Evolutionary conservation across 2,113 vertebrate genomes (phyloP).

Genomic region (Galbula dea): DNA sequence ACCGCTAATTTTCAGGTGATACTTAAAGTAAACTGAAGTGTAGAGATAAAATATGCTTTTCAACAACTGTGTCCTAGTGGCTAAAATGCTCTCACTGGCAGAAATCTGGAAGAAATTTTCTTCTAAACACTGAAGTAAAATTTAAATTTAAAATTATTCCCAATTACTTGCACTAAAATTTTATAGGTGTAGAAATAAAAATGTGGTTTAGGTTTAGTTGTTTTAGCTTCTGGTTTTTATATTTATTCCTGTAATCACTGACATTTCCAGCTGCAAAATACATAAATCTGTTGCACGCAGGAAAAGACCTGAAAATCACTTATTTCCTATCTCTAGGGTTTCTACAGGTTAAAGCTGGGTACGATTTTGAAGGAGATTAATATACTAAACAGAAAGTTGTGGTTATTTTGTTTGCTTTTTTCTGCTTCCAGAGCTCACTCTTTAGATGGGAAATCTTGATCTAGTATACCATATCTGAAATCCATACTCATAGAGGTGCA

Average conservation of each 20-base stretch:
- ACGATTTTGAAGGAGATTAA: neutral
- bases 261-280: conserved; percentile 15
- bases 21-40: neutral
- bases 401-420: neutral
- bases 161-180: conserved; percentile 33
- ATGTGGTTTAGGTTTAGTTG: neutral
- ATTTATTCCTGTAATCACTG: conserved; percentile 1
- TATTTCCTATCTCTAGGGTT: neutral
- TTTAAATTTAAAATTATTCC: conserved; percentile 20
- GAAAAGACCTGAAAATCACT: neutral
- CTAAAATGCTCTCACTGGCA: neutral
- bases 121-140: conserved; percentile 17
- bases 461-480: neutral
- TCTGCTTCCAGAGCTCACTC: neutral
- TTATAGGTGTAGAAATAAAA: conserved; percentile 38
- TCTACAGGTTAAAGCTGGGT: neutral
- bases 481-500: neutral
- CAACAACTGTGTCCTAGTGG: neutral
- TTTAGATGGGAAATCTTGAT: neutral
- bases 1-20: neutral
- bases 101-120: neutral
- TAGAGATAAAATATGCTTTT: neutral
- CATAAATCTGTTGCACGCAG: neutral
- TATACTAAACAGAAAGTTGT: neutral
- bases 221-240: neutral